Evolutionary conservation across 2,113 vertebrate genomes (phyloP), one percentile per base, ranked within the genome.

Genomic region (Pseudopipra pipra): DNA sequence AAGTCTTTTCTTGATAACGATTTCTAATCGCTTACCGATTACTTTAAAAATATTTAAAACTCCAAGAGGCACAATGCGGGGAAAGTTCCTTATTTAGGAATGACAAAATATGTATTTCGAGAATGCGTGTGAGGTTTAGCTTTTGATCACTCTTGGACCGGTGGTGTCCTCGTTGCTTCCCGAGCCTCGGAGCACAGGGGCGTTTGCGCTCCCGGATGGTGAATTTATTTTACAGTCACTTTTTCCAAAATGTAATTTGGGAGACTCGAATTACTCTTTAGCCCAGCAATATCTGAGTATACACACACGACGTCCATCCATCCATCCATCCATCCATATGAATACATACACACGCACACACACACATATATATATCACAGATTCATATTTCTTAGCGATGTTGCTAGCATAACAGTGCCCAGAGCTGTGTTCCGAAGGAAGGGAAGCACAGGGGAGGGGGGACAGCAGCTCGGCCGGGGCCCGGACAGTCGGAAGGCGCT

Each of bases 161-260:
- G 23, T 11, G 19, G 7, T 16, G 80, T 23, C 22, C 17, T 43
- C 18, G 6, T 24, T 16, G 11, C 49, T 65, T 21, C 44, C 52
- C 35, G 47, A 89, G 21, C 43, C 43, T 59, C 8, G 15, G 17
- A 74, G 27, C 35, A 8, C 14, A 4, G 37, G 9, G 11, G 11
- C 22, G 7, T 54, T 58, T 31, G 71, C 6, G 0, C 0, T 79
- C 61, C 37, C 18, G 25, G 49, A 5, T 6, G 62, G 56, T 2
- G 17, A 41, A 22, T 65, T 79, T 72, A 20, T 91, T 89, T 87
- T 33, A 71, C 14, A 11, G 22, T 14, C 2, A 3, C 19, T 85
- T 85, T 62, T 54, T 28, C 47, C 5, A 3, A 41, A 59, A 30
- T 2, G 35, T 33, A 7, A 31, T 86, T 27, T 41, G 43, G 33